Evolutionary conservation across 2,888 invertebrate genomes (phyloP).

Genomic region (Acronicta alni): DNA sequence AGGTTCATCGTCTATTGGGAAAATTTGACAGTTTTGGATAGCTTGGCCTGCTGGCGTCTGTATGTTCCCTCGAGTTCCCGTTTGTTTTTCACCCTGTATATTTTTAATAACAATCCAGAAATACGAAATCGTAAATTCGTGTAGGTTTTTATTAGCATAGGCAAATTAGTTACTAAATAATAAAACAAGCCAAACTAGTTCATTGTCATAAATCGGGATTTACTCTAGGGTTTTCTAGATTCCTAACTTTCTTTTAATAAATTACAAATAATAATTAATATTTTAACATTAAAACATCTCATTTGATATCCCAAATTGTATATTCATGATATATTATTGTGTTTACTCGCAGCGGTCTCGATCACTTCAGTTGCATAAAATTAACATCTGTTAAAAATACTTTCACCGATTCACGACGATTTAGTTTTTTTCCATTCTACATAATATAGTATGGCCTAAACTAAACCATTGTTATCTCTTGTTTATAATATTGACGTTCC

Average conservation of each 20-base stretch:
- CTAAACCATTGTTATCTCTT: constrained; percentile 38
- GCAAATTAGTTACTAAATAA: too few species aligned
- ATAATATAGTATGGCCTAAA: constrained; percentile 10
- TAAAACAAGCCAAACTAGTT: too few species aligned
- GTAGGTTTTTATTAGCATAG: too few species aligned
- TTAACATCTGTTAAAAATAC: constrained; percentile 19
- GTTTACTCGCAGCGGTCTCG: constrained; percentile 5
- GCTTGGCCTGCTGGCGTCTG: too few species aligned
- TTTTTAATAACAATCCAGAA: too few species aligned
- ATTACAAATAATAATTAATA: not conserved
- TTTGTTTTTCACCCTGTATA: too few species aligned
- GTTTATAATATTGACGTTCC: constrained; percentile 25
- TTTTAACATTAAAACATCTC: not conserved
- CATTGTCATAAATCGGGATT: too few species aligned
- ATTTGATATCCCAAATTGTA: constrained; percentile 11
- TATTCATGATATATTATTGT: constrained; percentile 15
- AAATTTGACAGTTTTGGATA: too few species aligned
- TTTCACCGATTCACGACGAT: constrained; percentile 41
- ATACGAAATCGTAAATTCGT: too few species aligned
- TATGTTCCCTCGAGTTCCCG: too few species aligned
- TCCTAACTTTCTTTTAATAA: constrained; percentile 1
- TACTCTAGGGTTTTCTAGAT: not conserved
- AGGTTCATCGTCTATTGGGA: too few species aligned
- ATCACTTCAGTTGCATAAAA: constrained; percentile 10
- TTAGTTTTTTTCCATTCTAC: constrained; percentile 29